Conservation (phyloP, 2,797 vertebrate genomes). For the Lemur catta region DNA sequence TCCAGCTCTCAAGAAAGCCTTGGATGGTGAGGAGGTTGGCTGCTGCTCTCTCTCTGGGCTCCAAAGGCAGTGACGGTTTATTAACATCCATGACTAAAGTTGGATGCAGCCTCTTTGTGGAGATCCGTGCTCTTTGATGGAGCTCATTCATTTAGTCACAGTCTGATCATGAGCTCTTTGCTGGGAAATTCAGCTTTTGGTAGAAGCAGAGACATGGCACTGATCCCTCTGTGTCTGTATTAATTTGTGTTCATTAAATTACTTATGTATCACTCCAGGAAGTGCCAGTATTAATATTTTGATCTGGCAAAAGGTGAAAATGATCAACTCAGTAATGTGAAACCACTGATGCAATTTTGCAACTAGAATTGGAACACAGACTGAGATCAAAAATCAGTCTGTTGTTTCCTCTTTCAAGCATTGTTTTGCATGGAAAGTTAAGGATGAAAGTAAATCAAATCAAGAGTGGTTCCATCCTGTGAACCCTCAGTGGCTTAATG, state of each 20-base stretch:
- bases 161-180: not conserved
- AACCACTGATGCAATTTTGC: not conserved
- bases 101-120: not conserved
- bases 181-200: conserved; percentile 7
- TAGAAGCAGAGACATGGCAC: not conserved
- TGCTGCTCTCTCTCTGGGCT: not conserved
- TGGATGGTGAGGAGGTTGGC: not conserved
- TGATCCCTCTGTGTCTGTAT: not conserved
- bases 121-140: not conserved
- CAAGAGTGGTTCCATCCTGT: not conserved
- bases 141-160: not conserved
- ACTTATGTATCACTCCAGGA: conserved; percentile 5
- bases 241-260: conserved; percentile 30
- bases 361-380: conserved; percentile 18
- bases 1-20: not conserved
- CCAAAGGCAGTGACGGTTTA: not conserved
- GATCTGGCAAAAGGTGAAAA: conserved; percentile 28
- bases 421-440: not conserved
- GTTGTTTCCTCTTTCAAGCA: not conserved
- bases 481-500: not conserved
- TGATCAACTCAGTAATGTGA: conserved; percentile 12
- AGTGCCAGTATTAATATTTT: not conserved
- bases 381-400: not conserved
- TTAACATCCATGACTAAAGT: not conserved
- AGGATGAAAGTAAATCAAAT: conserved; percentile 37